These are phyloP conservation scores for Leptopilina boulardi DNA, from an alignment of 1,140 invertebrate genomes.

Conservation along the genomic window DNA sequence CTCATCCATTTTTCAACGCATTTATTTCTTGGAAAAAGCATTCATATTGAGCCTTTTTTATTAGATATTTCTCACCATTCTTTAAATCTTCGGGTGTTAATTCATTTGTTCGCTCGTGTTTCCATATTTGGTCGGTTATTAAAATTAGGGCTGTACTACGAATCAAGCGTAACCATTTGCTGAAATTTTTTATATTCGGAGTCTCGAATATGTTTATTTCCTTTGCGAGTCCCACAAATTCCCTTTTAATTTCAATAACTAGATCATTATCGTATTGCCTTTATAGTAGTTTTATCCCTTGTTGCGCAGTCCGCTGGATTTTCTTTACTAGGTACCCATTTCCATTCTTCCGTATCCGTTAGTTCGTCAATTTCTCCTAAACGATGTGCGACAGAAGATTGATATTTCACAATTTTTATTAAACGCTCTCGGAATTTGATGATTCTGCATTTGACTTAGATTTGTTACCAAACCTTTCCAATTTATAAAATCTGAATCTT, in stretches of 20 bases:
- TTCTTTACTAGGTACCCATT: constrained; percentile 54
- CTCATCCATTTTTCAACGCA: background rate
- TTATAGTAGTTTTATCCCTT: background rate
- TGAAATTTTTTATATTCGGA: constrained; percentile 37
- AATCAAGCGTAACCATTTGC: constrained; percentile 40
- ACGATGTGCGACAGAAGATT: constrained; percentile 67
- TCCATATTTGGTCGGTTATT: background rate
- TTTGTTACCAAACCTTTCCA: background rate
- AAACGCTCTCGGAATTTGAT: background rate
- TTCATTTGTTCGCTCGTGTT: background rate
- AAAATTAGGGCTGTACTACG: constrained; percentile 33
- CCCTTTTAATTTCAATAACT: background rate
- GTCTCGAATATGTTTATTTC: background rate
- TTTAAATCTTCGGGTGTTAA: background rate
- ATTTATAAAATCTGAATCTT: background rate
- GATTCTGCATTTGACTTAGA: background rate
- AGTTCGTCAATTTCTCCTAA: constrained; percentile 65
- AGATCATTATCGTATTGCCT: no score
- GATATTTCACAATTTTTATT: constrained; percentile 45
- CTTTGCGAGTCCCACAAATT: background rate
- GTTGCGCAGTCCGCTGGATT: constrained; percentile 63
- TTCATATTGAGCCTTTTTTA: no score
- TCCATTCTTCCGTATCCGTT: constrained; percentile 51
- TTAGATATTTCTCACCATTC: no score
- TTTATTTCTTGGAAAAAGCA: no score